phyloP scores from a whole-genome alignment of 2,888 invertebrate genomes.

The Lysandra bellargus region DNA sequence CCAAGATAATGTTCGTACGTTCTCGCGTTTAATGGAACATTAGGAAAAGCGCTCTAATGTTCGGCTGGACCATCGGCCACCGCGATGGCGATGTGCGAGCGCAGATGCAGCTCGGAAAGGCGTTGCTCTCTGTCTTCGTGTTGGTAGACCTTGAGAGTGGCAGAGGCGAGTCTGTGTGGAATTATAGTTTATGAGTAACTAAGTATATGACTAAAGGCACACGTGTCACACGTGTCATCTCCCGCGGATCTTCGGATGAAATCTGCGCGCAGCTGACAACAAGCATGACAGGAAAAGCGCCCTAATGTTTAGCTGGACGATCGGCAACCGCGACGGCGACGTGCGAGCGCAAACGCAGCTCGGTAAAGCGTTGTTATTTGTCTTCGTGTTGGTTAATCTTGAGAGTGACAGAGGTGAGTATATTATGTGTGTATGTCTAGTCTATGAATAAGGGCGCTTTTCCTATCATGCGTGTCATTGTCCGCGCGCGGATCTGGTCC shows the following conservation, averaged over 20 bases:
- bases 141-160: slow-evolving; percentile 70
- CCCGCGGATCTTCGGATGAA: too few species aligned
- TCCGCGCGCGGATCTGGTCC: too few species aligned
- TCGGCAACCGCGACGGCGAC: slow-evolving; percentile 69
- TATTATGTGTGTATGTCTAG: too few species aligned
- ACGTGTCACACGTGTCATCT: too few species aligned
- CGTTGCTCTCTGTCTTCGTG: slow-evolving; percentile 73
- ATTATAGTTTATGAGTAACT: too few species aligned
- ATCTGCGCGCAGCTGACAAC: too few species aligned
- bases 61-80: slow-evolving; percentile 78
- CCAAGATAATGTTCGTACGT: too few species aligned
- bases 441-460: too few species aligned
- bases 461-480: too few species aligned
- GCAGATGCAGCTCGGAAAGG: slow-evolving; percentile 55
- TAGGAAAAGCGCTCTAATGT: slow-evolving; percentile 49
- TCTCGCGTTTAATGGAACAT: too few species aligned
- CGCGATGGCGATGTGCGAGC: slow-evolving; percentile 65
- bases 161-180: slow-evolving; percentile 50
- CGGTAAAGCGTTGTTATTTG: slow-evolving; percentile 70
- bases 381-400: slow-evolving; percentile 76
- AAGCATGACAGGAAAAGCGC: slow-evolving; percentile 41
- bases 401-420: slow-evolving; percentile 61
- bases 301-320: slow-evolving; percentile 76
- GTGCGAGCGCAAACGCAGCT: slow-evolving; percentile 64
- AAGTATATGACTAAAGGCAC: too few species aligned